phyloP scores from a whole-genome alignment of 2,888 invertebrate genomes.

The Scaptomyza caliginosa region DNA sequence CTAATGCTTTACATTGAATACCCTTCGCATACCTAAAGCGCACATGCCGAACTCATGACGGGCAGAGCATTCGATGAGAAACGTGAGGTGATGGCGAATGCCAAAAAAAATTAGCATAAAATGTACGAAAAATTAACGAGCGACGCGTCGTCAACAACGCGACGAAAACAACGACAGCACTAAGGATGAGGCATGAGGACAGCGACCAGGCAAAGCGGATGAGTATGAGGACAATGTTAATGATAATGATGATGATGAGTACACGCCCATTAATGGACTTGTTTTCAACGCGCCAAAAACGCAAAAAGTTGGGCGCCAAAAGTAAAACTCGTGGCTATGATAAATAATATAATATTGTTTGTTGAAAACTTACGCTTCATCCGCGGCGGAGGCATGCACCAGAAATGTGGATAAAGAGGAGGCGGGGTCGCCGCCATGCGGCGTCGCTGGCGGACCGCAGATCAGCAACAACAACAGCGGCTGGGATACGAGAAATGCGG shows the following conservation, averaged over 20 bases:
- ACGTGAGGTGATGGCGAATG: slow-evolving; percentile 40
- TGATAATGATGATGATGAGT: slow-evolving; percentile 22
- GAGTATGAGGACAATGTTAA: background rate
- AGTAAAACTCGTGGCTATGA: background rate
- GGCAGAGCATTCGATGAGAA: slow-evolving; percentile 39
- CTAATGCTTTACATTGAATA: background rate
- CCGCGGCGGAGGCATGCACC: slow-evolving; percentile 81
- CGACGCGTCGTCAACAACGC: slow-evolving; percentile 51
- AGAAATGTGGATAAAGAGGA: slow-evolving; percentile 36
- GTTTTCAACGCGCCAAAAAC: slow-evolving; percentile 34
- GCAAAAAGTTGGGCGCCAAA: background rate
- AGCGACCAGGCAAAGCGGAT: background rate
- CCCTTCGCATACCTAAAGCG: slow-evolving; percentile 17
- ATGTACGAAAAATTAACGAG: slow-evolving; percentile 71
- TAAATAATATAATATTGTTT: background rate
- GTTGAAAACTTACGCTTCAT: slow-evolving; percentile 82
- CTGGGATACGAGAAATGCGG: slow-evolving; percentile 82
- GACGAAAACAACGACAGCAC: slow-evolving; percentile 10
- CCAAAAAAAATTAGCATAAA: slow-evolving; percentile 75
- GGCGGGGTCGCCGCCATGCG: slow-evolving; percentile 60
- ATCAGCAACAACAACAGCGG: slow-evolving; percentile 79
- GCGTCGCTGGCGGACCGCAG: slow-evolving; percentile 67
- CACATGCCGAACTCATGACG: slow-evolving; percentile 41
- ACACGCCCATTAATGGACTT: slow-evolving; percentile 69
- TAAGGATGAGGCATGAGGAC: slow-evolving; percentile 5